phyloP scores from a whole-genome alignment of 2,888 invertebrate genomes.

The Therioaphis trifolii region DNA sequence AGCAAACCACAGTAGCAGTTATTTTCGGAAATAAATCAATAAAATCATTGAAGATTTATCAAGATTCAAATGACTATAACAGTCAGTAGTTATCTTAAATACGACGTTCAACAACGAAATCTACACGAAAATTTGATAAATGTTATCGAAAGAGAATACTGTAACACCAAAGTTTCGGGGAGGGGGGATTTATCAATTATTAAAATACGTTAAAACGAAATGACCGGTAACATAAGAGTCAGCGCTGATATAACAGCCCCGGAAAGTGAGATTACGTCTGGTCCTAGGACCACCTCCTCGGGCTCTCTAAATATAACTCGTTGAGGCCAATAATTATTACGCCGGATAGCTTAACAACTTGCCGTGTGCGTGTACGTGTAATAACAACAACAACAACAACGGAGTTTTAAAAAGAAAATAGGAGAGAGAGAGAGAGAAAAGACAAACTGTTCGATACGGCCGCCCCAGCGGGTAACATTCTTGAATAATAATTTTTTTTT shows the following conservation, averaged over 20 bases:
- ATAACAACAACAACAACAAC: slow-evolving; percentile 3
- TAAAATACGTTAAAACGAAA: not conserved
- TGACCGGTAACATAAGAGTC: slow-evolving; percentile 8
- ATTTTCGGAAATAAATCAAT: too few species aligned
- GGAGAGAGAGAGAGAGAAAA: slow-evolving; percentile 23
- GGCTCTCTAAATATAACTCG: slow-evolving; percentile 25
- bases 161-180: not conserved
- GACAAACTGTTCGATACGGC: slow-evolving; percentile 40
- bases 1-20: too few species aligned
- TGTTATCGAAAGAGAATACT: too few species aligned
- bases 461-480: slow-evolving; percentile 60
- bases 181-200: not conserved
- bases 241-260: slow-evolving; percentile 24
- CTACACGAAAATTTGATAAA: too few species aligned
- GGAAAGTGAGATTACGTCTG: slow-evolving; percentile 47
- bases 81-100: too few species aligned
- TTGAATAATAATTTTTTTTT: slow-evolving; percentile 61
- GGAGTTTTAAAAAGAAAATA: slow-evolving; percentile 47
- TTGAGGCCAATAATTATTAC: slow-evolving; percentile 23
- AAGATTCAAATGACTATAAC: too few species aligned
- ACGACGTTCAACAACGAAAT: too few species aligned
- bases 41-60: too few species aligned
- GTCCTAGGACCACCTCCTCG: slow-evolving; percentile 31
- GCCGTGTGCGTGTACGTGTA: not conserved
- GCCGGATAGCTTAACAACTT: not conserved